phyloP scores from a whole-genome alignment of 2,797 vertebrate genomes.

The Rhabdomys pumilio region DNA sequence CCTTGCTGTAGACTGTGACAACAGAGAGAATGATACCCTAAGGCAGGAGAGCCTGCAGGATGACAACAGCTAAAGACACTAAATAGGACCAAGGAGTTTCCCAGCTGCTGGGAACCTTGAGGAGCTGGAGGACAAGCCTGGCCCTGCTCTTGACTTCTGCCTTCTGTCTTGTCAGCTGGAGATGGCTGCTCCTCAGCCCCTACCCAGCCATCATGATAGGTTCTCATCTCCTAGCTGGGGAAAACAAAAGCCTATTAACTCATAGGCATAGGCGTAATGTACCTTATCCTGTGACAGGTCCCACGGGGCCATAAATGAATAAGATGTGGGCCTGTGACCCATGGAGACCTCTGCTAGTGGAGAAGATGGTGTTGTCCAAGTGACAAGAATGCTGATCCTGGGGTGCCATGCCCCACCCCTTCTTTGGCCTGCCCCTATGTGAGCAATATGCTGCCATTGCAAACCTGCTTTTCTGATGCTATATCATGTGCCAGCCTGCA shows the following conservation, averaged over 20 bases:
- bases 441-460: too few relatives aligned
- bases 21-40: too few relatives aligned
- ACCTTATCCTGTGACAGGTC: background rate
- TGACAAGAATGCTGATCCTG: fast-evolving
- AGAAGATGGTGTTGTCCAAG: background rate
- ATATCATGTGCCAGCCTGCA: background rate
- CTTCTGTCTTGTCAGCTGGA: background rate
- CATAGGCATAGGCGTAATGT: background rate
- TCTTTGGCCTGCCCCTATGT: background rate
- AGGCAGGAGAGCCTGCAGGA: background rate
- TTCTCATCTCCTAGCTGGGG: background rate
- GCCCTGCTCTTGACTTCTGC: background rate
- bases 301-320: background rate
- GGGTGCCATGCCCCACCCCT: background rate
- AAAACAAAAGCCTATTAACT: background rate
- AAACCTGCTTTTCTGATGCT: background rate
- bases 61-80: background rate
- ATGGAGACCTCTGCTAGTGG: background rate
- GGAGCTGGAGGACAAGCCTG: background rate
- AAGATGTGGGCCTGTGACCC: background rate
- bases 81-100: background rate
- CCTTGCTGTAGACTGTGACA: background rate
- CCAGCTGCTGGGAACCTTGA: background rate
- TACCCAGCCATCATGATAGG: too few relatives aligned
- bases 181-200: background rate